Conservation (phyloP, 2,888 invertebrate genomes). For the Nemotelus pantherinus region DNA sequence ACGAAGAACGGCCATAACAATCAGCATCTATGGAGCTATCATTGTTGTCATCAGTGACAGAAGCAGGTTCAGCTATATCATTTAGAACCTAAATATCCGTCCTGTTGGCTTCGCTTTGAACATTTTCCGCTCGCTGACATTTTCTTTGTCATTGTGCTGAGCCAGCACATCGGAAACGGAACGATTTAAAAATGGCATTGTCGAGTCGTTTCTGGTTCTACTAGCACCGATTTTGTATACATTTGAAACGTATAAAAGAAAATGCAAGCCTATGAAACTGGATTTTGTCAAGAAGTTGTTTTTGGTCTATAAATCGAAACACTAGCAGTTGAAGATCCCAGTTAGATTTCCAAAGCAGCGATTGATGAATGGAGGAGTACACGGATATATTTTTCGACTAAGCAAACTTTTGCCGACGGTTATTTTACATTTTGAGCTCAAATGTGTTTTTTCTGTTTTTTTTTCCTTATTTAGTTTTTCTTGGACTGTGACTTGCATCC, state of each 20-base stretch:
- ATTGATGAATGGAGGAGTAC: too few species aligned
- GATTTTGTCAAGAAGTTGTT: background rate
- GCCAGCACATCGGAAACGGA: background rate
- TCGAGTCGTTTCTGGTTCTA: background rate
- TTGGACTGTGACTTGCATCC: too few species aligned
- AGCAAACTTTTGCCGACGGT: too few species aligned
- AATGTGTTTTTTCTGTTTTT: too few species aligned
- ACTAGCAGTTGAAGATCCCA: too few species aligned
- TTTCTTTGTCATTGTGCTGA: background rate
- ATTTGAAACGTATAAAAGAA: background rate
- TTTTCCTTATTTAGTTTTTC: too few species aligned
- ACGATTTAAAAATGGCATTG: background rate
- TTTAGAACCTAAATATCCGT: too few species aligned
- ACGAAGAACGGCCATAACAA: constrained; percentile 26
- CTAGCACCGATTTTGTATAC: background rate
- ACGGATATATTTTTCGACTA: too few species aligned
- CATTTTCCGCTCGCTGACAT: background rate
- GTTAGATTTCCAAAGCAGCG: too few species aligned
- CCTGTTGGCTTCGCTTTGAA: background rate
- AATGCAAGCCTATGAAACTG: background rate
- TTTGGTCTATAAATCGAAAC: background rate
- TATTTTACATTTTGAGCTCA: too few species aligned
- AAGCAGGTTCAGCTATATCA: too few species aligned
- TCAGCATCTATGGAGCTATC: constrained; percentile 4
- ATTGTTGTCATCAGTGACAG: background rate